Conservation (phyloP, 2,888 invertebrate species). For the Lysandra bellargus region DNA sequence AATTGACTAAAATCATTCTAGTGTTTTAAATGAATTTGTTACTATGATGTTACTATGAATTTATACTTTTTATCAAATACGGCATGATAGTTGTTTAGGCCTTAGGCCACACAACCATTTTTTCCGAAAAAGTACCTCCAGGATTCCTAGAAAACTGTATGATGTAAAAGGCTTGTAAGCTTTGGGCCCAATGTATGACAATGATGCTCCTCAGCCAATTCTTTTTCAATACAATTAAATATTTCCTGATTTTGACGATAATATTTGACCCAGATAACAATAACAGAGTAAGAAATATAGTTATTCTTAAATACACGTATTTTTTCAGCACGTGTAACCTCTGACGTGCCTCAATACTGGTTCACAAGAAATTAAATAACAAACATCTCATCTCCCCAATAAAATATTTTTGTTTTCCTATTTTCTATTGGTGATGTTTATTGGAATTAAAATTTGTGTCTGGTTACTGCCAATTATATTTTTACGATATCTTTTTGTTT, state of each 20-base stretch:
- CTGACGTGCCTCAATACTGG: neutral
- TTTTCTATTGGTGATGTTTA: conserved; percentile 1
- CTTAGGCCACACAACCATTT: too few relatives aligned
- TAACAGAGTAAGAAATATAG: neutral
- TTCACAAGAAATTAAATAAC: conserved; percentile 17
- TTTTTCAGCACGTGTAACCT: conserved; percentile 1
- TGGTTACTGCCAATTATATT: neutral
- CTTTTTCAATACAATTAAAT: neutral
- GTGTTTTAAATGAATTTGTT: too few relatives aligned
- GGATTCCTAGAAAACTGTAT: too few relatives aligned
- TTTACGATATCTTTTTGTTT: neutral
- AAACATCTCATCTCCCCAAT: neutral
- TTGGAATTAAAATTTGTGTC: neutral
- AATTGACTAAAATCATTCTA: too few relatives aligned
- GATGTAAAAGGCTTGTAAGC: too few relatives aligned
- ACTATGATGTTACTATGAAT: too few relatives aligned
- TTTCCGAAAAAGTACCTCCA: too few relatives aligned
- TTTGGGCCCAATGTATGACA: neutral
- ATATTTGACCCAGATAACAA: neutral
- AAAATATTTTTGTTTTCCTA: neutral
- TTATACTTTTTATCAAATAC: too few relatives aligned
- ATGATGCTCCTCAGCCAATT: neutral
- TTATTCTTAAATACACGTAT: conserved; percentile 10
- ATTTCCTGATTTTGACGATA: neutral
- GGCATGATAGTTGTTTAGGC: too few relatives aligned